A percentile compares a stretch with the other conserved stretches of the same genome.
Evolutionary conservation across 2,888 invertebrate species (phyloP).

Genomic region (Drosophila nr. medialis): DNA sequence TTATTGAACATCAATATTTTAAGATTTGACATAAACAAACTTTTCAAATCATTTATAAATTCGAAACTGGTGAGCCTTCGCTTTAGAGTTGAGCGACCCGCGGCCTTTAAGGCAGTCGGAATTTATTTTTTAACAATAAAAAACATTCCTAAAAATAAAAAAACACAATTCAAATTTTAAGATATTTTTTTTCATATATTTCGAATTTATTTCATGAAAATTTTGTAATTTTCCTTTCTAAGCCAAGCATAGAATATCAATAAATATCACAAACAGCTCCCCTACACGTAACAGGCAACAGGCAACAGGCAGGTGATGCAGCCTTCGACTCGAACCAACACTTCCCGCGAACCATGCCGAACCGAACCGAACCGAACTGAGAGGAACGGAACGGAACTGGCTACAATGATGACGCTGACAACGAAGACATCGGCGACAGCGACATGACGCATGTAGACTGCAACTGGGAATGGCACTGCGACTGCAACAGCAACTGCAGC

Average conservation of each 20-base stretch:
- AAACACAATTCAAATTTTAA: not conserved
- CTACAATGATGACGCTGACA: conserved; percentile 19
- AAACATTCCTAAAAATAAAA: not conserved
- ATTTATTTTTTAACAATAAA: not conserved
- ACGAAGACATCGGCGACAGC: conserved; percentile 37
- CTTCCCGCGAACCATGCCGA: conserved; percentile 16
- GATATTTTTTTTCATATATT: not conserved
- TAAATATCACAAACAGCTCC: conserved; percentile 5
- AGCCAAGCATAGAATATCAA: conserved; percentile 7
- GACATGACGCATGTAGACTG: conserved; percentile 52
- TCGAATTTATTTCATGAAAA: not conserved
- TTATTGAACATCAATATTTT: not conserved
- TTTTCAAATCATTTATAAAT: not conserved
- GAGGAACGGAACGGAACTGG: conserved; percentile 23
- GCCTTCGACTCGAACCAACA: conserved; percentile 29
- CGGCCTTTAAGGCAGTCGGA: not conserved
- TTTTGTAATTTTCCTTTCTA: not conserved
- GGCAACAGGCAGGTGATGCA: conserved; percentile 40
- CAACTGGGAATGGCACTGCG: conserved; percentile 27
- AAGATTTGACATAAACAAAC: not conserved
- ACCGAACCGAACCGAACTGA: not conserved
- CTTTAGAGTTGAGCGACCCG: not conserved
- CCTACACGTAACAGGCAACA: conserved; percentile 13
- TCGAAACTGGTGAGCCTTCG: not conserved
- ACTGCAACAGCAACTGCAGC: not conserved